A percentile compares a stretch with the other conserved stretches of the same genome.
Evolutionary conservation across 64 coral and sea anemone genomes (phyloP).

Genomic region (Cladopsammia gracilis): DNA sequence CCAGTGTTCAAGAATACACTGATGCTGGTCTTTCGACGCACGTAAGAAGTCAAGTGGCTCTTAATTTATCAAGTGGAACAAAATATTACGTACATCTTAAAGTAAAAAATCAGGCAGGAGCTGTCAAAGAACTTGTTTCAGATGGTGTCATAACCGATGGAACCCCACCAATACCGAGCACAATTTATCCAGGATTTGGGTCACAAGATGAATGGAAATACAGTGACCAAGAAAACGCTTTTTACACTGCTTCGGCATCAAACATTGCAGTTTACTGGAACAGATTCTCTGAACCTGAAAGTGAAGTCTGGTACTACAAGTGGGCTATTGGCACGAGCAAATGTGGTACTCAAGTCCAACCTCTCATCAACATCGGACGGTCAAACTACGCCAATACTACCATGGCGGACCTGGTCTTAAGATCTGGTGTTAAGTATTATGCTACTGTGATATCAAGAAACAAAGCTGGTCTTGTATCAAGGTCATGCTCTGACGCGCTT

Average conservation of each 20-base stretch:
- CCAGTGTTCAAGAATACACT: slow-evolving; percentile 52
- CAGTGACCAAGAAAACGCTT: slow-evolving; percentile 29
- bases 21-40: slow-evolving; percentile 67
- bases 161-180: slow-evolving; percentile 69
- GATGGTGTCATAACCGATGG: slow-evolving; percentile 82
- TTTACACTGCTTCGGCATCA: slow-evolving; percentile 36
- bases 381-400: slow-evolving; percentile 69
- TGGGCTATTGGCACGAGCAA: slow-evolving; percentile 77
- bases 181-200: slow-evolving; percentile 37
- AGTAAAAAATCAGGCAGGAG: slow-evolving; percentile 76
- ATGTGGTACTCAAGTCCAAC: slow-evolving; percentile 83
- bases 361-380: slow-evolving; percentile 76
- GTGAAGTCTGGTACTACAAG: slow-evolving; percentile 85
- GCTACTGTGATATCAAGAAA: slow-evolving; percentile 74
- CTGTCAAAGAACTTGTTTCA: slow-evolving; percentile 61
- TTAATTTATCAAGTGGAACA: slow-evolving; percentile 54
- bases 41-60: slow-evolving; percentile 39
- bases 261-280: slow-evolving; percentile 60
- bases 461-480: slow-evolving; percentile 56
- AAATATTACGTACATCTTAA: slow-evolving; percentile 69
- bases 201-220: slow-evolving; percentile 53
- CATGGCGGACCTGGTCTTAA: slow-evolving; percentile 21
- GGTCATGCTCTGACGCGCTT: slow-evolving; percentile 66
- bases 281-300: slow-evolving; percentile 56
- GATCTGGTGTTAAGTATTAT: slow-evolving; percentile 68